Percentiles rank a stretch among this genome's conserved stretches.
Evolutionary conservation across 2,113 vertebrate genomes (phyloP).

Genomic region (Pampusana beccarii): DNA sequence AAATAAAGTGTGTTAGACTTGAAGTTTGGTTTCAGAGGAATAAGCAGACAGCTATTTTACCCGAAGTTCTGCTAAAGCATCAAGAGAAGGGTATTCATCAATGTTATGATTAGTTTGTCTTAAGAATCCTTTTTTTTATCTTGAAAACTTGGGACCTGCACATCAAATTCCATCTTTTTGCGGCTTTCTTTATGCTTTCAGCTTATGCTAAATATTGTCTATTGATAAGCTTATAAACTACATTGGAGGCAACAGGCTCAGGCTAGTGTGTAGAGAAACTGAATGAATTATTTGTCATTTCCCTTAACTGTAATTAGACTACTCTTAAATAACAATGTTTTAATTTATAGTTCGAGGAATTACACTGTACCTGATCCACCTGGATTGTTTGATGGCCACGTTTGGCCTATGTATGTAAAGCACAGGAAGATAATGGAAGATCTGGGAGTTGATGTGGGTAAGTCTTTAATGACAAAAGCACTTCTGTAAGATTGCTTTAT

Average conservation of each 20-base stretch:
- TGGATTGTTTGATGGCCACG: conserved; percentile 91
- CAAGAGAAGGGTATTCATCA: not conserved
- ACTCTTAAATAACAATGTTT: not conserved
- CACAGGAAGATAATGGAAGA: conserved; percentile 90
- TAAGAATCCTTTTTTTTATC: not conserved
- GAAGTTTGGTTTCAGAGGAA: not conserved
- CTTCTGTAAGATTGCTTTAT: not conserved
- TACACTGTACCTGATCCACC: conserved; percentile 91
- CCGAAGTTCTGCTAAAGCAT: not conserved
- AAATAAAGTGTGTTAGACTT: not conserved
- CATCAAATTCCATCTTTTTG: not conserved
- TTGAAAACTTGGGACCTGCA: not conserved
- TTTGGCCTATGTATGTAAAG: conserved; percentile 95
- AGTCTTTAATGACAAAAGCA: conserved; percentile 51
- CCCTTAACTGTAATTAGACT: not conserved
- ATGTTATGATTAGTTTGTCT: not conserved
- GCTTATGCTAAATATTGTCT: not conserved
- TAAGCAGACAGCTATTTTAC: not conserved
- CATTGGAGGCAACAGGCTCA: not conserved
- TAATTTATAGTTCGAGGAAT: conserved; percentile 81
- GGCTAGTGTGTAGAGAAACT: not conserved
- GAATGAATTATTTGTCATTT: not conserved
- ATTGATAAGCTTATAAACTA: not conserved
- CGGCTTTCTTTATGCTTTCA: not conserved
- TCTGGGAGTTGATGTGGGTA: conserved; percentile 86